Conservation (phyloP, 2,888 invertebrate genomes). For the Ichneumon xanthorius region DNA sequence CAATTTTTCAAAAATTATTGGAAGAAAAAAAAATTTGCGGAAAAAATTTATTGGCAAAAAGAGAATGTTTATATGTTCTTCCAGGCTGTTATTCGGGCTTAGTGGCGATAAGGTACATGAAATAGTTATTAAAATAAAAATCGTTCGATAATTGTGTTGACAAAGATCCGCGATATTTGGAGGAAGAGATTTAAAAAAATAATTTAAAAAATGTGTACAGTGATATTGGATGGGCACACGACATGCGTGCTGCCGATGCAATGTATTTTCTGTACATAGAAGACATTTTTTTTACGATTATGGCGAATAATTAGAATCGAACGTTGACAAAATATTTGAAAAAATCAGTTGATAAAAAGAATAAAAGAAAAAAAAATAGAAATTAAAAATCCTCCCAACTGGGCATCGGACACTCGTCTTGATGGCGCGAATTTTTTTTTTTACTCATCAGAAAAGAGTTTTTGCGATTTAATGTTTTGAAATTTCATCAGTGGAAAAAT, state of each 20-base stretch:
- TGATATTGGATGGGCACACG: conserved; percentile 72
- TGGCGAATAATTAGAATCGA: conserved; percentile 64
- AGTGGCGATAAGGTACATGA: conserved; percentile 39
- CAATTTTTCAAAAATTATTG: conserved; percentile 21
- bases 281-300: conserved; percentile 14
- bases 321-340: conserved; percentile 62
- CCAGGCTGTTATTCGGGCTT: conserved; percentile 63
- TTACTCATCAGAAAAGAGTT: background rate
- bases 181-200: conserved; percentile 35
- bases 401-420: conserved; percentile 28
- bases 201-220: conserved; percentile 49
- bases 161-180: conserved; percentile 43
- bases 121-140: conserved; percentile 24
- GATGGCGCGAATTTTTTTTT: conserved; percentile 4
- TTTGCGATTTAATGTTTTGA: no score
- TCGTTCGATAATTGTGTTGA: conserved; percentile 56
- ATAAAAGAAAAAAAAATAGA: conserved; percentile 56
- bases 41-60: conserved; percentile 56
- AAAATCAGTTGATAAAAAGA: conserved; percentile 49
- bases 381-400: conserved; percentile 49
- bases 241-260: conserved; percentile 81
- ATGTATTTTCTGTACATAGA: conserved; percentile 81
- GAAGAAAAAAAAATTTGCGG: conserved; percentile 11
- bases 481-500: no score
- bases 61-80: conserved; percentile 67